A percentile compares a stretch with the other conserved stretches of the same genome.
These are phyloP conservation scores for Ophion costatus DNA, from an alignment of 2,888 invertebrate genomes.

Conservation along the genomic window DNA sequence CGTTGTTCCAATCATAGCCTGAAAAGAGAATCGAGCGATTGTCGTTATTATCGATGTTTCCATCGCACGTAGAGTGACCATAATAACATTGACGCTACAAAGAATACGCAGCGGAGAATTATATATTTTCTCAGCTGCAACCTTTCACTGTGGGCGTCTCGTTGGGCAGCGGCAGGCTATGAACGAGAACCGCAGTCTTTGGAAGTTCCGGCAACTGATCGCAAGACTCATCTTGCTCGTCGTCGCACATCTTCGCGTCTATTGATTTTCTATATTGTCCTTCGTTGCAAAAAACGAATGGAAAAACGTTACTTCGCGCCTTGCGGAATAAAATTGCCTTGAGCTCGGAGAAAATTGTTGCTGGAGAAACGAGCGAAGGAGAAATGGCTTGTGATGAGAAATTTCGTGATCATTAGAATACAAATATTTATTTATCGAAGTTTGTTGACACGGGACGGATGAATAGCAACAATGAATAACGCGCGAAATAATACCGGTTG, in stretches of 20 bases:
- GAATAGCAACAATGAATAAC: not conserved
- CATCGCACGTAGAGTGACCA: not conserved
- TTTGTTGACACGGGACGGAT: conserved; percentile 3
- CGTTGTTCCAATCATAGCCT: conserved; percentile 97
- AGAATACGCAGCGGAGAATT: not conserved
- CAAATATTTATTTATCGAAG: conserved; percentile 21
- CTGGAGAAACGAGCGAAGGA: not conserved
- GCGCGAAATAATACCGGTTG: conserved; percentile 31
- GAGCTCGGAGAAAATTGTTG: not conserved
- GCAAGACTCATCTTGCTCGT: conserved; percentile 70
- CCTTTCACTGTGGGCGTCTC: conserved; percentile 88
- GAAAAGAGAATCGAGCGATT: conserved; percentile 43
- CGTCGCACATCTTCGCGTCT: conserved; percentile 56
- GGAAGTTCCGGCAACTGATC: conserved; percentile 84
- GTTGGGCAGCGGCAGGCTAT: conserved; percentile 88
- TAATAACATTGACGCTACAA: not conserved
- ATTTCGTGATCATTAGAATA: not conserved
- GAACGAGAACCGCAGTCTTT: conserved; percentile 89
- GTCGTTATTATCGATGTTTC: not conserved
- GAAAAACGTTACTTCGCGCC: conserved; percentile 1
- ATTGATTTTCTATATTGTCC: conserved; percentile 59
- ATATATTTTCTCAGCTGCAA: conserved; percentile 64
- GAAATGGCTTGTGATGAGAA: not conserved
- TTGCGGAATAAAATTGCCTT: conserved; percentile 18
- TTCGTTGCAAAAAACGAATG: conserved; percentile 22